Evolutionary conservation across 2,797 vertebrate species (phyloP), one percentile per base, ranked within the genome.

Genomic region (Micromesistius poutassou): DNA sequence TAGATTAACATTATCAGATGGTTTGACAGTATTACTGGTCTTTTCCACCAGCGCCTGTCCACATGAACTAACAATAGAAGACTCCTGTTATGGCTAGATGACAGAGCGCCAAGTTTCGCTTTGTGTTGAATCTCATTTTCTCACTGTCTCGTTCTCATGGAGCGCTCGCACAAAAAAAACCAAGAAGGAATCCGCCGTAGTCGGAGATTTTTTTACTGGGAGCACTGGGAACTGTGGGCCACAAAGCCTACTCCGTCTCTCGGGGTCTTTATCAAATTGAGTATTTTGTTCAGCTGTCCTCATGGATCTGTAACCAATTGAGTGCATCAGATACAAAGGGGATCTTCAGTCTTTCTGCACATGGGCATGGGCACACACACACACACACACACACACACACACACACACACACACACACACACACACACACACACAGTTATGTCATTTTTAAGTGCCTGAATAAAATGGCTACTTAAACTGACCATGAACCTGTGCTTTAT

Each of bases 251-350:
- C 22, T 62, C 55, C n/a, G n/a, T 62, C 46, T 55, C 8, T 22
- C 8, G n/a, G 2, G 22, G 55, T 25, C 16, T 55, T 19, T 1
- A 50, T 50, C 46, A 25, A 62, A n/a, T 25, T 25, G 22, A 62
- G n/a, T 62, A 62, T 62, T 50, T 50, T 3, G 14, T 22, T 25
- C 55, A 62, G 40, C 16, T 5, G 55, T 62, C 55, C 55, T 62
- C 55, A 25, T 25, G 55, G 4, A 1, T n/a, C 46, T 14, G 14
- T 55, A 14, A 55, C 87, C 87, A 86, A 81, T 91, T 89, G 89
- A 87, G 79, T 78, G 88, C 90, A 90, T 89, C 40, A 4, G 40
- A 91, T 91, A 90, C 89, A 83, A 74, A 86, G 82, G 83, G 84
- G 84, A 83, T 82, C 86, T 91, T 85, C 84, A 74, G 78, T 85